Evolutionary conservation across 92 coral and sea anemone genomes (phyloP), one percentile per base, ranked within the genome.

Genomic region (Heliopora coerulea): DNA sequence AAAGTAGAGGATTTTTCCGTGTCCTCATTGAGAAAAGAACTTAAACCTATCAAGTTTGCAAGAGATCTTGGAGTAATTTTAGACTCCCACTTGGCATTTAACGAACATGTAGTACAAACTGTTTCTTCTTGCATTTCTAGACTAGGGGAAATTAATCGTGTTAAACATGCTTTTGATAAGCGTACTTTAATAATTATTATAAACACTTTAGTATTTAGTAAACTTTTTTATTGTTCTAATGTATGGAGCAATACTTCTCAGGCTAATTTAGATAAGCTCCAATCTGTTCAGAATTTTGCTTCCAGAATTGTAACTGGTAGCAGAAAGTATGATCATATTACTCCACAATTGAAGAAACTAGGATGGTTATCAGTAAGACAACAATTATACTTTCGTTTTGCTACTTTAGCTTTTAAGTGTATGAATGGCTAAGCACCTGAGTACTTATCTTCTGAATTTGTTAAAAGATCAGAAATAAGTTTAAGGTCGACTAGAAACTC

Each of bases 381-480:
- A 15, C 21, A 32, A 2, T 33, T 61, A 31, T 61, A 61, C 18
- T 33, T 61, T 8, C 32, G 68, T 19, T 42, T 32, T 18, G 44
- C 68, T 31, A 14, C n/a, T 61, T 2, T 61, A 49, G 18, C 68
- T 0, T 61, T 32, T 19, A 31, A 61, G 37, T 31, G 68, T 61
- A 2, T 61, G 2, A 61, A 61, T 34, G 29, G 29, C 37, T 40
- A 27, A 0, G 65, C 44, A 0, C 68, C 68, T 2, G 41, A 8
- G 32, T 61, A 61, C 20, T 49, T 31, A 21, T 6, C 10, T 30
- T 13, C 32, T 12, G 37, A 61, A 33, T 30, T 61, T 0, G 1
- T 0, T 1, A 30, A 33, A 61, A 30, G 24, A 18, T 30, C 68
- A 30, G 2, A 29, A 61, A 61, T 61, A 1, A 42, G 37, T 26